A percentile compares a stretch with the other conserved stretches of the same genome.
These are phyloP conservation scores for rabbit (Oryctolagus cuniculus) DNA, from an alignment of 2,113 vertebrate genomes.

Conservation along the genomic window mOryCun1.1 NC_091438.1:93558501-93559000, in stretches of 20 bases:
- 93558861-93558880: too few species aligned
- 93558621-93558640: neutral
- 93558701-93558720: neutral
- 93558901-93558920: too few species aligned
- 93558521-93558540: neutral
- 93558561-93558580: neutral
- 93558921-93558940: too few species aligned
- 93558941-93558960: too few species aligned
- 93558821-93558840: too few species aligned
- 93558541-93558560: neutral
- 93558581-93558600: conserved; percentile 22
- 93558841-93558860: too few species aligned
- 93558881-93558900: too few species aligned
- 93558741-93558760: neutral
- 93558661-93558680: neutral
- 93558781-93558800: neutral
- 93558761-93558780: neutral
- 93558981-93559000: too few species aligned
- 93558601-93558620: neutral
- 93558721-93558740: too few species aligned
- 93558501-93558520: neutral
- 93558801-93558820: neutral
- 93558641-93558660: neutral
- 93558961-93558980: too few species aligned
- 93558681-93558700: neutral